Base-by-base conservation (phyloP, 1,140 invertebrate genomes). In the Zaprionus inermis region DNA sequence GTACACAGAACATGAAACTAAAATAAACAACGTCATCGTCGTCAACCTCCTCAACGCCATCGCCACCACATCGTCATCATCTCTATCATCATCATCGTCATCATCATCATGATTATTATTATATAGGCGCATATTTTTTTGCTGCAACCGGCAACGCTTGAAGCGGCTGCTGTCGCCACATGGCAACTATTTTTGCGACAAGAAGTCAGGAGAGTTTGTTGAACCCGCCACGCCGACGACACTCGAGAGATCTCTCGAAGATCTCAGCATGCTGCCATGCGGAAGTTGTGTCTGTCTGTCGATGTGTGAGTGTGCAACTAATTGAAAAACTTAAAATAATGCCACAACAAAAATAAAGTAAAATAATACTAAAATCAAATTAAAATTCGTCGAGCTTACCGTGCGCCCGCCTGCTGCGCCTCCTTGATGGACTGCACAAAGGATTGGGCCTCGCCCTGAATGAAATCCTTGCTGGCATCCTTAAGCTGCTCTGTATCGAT, bases 391-490 rank as follows among this genome's bases (percentile, higher is more conserved):
- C 18, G 52, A n/a, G 30, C 84, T 88, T 81, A 88, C 84, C 85
- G 84, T 34, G 63, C 68, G 54, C 84, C 84, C 30, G 82, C 74
- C 67, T 75, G 73, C 52, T 88, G 84, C 1, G 84, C 84, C 44
- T 89, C 80, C 78, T 88, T 88, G 41, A 88, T 88, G 7, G 84
- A 88, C 71, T 88, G 70, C 54, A 88, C 82, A 54, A 88, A 88
- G 77, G 84, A 74, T 24, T 84, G 72, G 18, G 72, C 64, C 61
- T 92, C 91, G 52, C 83, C 78, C 38, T 76, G 76, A 14, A 92
- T 85, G 46, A 92, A 91, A 36, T 89, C 88, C 52, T 81, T 78
- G 57, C 81, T 92, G 65, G 91, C 91, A 71, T 91, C 88, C 70
- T 91, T 92, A 6, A 79, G 30, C 55, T 88, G 78, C 54, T 72